phyloP scores from a whole-genome alignment of 2,888 invertebrate genomes.

The Cerceris rybyensis region DNA sequence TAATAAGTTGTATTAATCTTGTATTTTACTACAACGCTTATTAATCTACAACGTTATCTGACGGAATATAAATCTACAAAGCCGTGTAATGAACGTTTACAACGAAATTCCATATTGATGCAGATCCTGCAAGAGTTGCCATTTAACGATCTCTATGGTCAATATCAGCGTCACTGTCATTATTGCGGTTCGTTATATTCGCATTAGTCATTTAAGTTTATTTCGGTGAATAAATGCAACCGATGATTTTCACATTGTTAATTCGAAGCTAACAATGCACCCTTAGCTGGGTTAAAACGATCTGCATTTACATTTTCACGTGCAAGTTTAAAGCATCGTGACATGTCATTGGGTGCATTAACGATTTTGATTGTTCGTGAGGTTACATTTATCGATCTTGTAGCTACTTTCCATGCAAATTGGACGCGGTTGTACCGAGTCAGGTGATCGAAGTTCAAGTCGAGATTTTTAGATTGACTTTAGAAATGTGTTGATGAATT shows the following conservation, averaged over 20 bases:
- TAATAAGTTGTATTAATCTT: too few species aligned
- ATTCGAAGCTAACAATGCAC: slow-evolving; percentile 32
- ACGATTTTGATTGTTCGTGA: slow-evolving; percentile 22
- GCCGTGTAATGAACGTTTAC: neutral
- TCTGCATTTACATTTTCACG: slow-evolving; percentile 27
- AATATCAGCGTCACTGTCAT: neutral
- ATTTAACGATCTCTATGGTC: slow-evolving; percentile 4
- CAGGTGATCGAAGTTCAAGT: slow-evolving; percentile 8
- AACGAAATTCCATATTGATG: neutral
- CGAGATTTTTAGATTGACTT: slow-evolving; percentile 21
- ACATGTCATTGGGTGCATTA: slow-evolving; percentile 4
- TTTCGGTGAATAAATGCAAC: slow-evolving; percentile 10
- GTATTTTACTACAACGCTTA: too few species aligned
- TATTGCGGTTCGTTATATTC: slow-evolving; percentile 28
- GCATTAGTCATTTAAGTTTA: slow-evolving; percentile 32
- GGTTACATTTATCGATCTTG: slow-evolving; percentile 24
- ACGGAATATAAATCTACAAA: too few species aligned
- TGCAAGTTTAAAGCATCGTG: slow-evolving; percentile 12
- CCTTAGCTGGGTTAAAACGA: slow-evolving; percentile 36
- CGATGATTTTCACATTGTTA: neutral
- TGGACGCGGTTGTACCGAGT: slow-evolving; percentile 16
- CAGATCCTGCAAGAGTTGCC: neutral
- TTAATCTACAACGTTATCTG: too few species aligned
- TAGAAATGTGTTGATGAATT: slow-evolving; percentile 18
- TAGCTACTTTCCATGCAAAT: slow-evolving; percentile 35